Evolutionary conservation across 2,113 vertebrate genomes (phyloP).

Genomic region (Oncorhynchus kisutch): DNA sequence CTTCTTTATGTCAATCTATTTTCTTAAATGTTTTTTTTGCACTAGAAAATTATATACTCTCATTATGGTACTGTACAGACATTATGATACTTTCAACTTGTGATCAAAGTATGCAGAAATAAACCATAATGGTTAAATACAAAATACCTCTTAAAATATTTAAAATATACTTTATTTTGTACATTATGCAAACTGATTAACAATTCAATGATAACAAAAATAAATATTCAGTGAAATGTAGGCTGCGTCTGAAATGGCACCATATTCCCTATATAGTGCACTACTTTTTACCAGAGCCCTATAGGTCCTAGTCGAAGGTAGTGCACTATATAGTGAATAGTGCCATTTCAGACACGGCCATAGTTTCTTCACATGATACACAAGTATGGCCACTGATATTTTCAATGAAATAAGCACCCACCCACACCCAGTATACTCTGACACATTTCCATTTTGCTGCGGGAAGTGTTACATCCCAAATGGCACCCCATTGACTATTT

Average conservation of each 20-base stretch:
- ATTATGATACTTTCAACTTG: slow-evolving; percentile 67
- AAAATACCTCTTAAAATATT: slow-evolving; percentile 82
- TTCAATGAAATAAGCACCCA: slow-evolving; percentile 53
- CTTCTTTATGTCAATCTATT: slow-evolving; percentile 38
- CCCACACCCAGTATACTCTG: slow-evolving; percentile 52
- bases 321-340: too few species aligned
- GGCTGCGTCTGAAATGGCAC: slow-evolving; percentile 34
- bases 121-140: slow-evolving; percentile 78
- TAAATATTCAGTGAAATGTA: slow-evolving; percentile 74
- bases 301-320: too few species aligned
- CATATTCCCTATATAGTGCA: slow-evolving; percentile 15
- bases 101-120: slow-evolving; percentile 68
- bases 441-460: slow-evolving; percentile 66
- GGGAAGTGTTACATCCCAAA: slow-evolving; percentile 24
- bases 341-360: too few species aligned
- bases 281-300: too few species aligned
- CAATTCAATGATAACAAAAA: slow-evolving; percentile 77
- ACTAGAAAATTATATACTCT: slow-evolving; percentile 74
- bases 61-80: slow-evolving; percentile 68
- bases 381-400: slow-evolving; percentile 63
- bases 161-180: slow-evolving; percentile 82
- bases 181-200: slow-evolving; percentile 77
- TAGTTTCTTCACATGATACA: slow-evolving; percentile 32
- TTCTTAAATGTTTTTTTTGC: slow-evolving; percentile 49
- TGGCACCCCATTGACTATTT: too few species aligned